Percentiles rank a stretch among this genome's conserved stretches.
These are phyloP conservation scores for Cyprinella venusta DNA, from an alignment of 2,797 vertebrate genomes.

Conservation along the genomic window DNA sequence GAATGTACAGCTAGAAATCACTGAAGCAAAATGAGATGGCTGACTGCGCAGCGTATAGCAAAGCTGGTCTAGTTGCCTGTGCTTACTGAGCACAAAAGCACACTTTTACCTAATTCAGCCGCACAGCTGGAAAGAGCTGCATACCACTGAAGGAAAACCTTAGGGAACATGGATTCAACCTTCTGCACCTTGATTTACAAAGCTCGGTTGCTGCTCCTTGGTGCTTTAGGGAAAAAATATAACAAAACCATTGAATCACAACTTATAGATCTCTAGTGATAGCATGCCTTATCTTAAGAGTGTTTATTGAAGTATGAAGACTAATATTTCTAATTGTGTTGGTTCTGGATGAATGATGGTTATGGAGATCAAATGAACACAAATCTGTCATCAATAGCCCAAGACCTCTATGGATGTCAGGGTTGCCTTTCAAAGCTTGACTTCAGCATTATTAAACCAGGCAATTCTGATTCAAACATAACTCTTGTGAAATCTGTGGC, in stretches of 20 bases:
- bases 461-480: conserved; percentile 33
- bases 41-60: conserved; percentile 46
- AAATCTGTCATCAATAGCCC: conserved; percentile 25
- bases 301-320: background rate
- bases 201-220: conserved; percentile 68
- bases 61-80: conserved; percentile 44
- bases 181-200: conserved; percentile 63
- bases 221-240: conserved; percentile 65
- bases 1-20: conserved; percentile 35
- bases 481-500: conserved; percentile 1
- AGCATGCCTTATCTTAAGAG: conserved; percentile 11
- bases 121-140: conserved; percentile 75
- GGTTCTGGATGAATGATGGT: conserved; percentile 40
- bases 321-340: conserved; percentile 11
- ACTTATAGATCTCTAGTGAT: conserved; percentile 26
- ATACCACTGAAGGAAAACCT: conserved; percentile 81
- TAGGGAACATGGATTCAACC: conserved; percentile 77
- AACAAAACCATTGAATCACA: conserved; percentile 55
- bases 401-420: conserved; percentile 36
- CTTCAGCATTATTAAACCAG: conserved; percentile 5
- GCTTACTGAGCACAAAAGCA: conserved; percentile 41
- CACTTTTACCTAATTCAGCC: conserved; percentile 75
- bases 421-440: conserved; percentile 36
- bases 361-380: conserved; percentile 43
- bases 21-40: conserved; percentile 49